These are phyloP conservation scores for Mohoua ochrocephala DNA, from an alignment of 2,113 vertebrate species.

Conservation along the genomic window DNA sequence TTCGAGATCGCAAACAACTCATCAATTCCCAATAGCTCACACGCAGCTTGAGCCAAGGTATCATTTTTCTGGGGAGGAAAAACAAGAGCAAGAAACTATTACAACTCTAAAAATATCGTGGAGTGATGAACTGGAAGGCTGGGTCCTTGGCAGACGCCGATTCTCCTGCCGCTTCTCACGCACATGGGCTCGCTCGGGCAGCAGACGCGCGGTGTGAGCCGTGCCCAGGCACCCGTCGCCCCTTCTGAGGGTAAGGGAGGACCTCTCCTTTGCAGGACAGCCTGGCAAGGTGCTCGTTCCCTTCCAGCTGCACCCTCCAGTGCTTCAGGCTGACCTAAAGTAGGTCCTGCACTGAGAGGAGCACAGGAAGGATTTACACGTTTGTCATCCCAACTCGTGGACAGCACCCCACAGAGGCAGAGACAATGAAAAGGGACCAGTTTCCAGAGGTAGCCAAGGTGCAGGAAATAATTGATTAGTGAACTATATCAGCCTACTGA, in stretches of 20 bases:
- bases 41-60: not conserved
- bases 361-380: not conserved
- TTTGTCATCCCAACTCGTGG: not conserved
- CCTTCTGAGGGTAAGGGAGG: rapidly evolving
- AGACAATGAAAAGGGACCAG: not conserved
- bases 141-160: not conserved
- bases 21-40: not conserved
- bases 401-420: not conserved
- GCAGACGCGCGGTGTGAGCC: rapidly evolving
- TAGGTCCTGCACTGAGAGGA: not conserved
- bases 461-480: not conserved
- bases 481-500: not conserved
- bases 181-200: no score
- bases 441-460: not conserved
- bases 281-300: not conserved
- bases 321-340: not conserved
- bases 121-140: not conserved
- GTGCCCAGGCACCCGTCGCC: rapidly evolving
- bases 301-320: not conserved
- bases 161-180: not conserved
- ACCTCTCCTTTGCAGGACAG: not conserved
- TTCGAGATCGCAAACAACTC: not conserved
- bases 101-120: rapidly evolving
- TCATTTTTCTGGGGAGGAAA: not conserved
- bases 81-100: not conserved